These are phyloP conservation scores for Monodelphis domestica DNA, from an alignment of 2,797 vertebrate species.

Conservation along the genomic window DNA sequence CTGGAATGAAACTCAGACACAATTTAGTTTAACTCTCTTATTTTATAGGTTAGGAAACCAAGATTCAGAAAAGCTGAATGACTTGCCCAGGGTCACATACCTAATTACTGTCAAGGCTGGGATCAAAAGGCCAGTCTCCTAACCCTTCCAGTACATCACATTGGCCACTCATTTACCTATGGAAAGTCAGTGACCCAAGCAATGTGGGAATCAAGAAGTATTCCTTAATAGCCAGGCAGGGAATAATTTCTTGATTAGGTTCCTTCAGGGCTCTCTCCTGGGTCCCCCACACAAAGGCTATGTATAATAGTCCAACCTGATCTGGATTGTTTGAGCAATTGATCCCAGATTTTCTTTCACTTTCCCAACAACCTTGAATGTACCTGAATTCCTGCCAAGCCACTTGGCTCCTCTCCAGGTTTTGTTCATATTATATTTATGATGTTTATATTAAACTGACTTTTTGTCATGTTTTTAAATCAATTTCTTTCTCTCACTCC, in stretches of 20 bases:
- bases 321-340: constrained; percentile 67
- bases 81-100: constrained; percentile 10
- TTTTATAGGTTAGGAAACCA: constrained; percentile 3
- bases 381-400: constrained; percentile 80
- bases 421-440: constrained; percentile 87
- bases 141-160: background rate
- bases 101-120: background rate
- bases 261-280: constrained; percentile 42
- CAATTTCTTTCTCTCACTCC: constrained; percentile 78
- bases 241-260: constrained; percentile 24
- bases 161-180: background rate
- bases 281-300: constrained; percentile 58
- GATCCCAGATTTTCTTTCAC: constrained; percentile 76
- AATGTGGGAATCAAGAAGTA: background rate
- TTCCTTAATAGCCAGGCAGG: constrained; percentile 21
- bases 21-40: background rate
- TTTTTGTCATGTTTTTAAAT: constrained; percentile 84
- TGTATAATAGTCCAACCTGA: constrained; percentile 31
- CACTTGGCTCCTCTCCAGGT: constrained; percentile 81
- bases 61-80: background rate
- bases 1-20: background rate
- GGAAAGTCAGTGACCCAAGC: background rate
- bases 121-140: background rate
- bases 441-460: constrained; percentile 84
- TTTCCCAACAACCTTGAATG: constrained; percentile 78